Conservation (phyloP, 2,797 vertebrate species). For the Taenioides sp. region DNA sequence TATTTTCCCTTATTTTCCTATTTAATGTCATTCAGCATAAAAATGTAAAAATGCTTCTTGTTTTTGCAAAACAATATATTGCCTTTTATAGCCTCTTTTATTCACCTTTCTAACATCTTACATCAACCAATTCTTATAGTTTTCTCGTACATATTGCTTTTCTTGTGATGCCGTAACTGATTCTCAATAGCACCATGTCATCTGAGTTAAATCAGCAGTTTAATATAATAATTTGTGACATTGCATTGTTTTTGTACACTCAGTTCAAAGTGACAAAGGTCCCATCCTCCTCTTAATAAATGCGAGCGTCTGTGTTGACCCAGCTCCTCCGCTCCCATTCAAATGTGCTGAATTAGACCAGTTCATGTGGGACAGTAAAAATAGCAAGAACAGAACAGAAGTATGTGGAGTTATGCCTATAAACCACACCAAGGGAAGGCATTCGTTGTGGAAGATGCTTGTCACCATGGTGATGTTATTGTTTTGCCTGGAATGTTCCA, state of each 20-base stretch:
- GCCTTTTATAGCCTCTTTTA: too few species aligned
- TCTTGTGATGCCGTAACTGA: background rate
- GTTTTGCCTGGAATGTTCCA: too few species aligned
- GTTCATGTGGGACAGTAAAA: slow-evolving; percentile 76
- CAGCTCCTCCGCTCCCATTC: slow-evolving; percentile 45
- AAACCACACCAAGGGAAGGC: too few species aligned
- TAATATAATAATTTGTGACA: background rate
- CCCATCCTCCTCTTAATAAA: background rate
- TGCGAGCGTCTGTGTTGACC: slow-evolving; percentile 23
- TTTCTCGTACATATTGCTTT: background rate
- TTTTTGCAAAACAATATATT: too few species aligned
- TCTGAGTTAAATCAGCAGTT: background rate
- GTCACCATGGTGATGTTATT: too few species aligned
- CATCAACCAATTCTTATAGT: too few species aligned
- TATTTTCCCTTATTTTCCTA: too few species aligned
- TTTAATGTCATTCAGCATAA: too few species aligned
- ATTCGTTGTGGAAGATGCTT: too few species aligned
- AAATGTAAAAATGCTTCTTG: too few species aligned
- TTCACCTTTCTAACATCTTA: too few species aligned
- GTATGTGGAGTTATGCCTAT: slow-evolving; percentile 3
- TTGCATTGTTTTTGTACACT: background rate
- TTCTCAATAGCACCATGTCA: background rate
- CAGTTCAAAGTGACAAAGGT: background rate
- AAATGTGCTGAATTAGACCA: slow-evolving; percentile 58
- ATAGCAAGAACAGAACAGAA: slow-evolving; percentile 44